A percentile compares a stretch with the other conserved stretches of the same genome.
These are phyloP conservation scores for Vultur gryphus DNA, from an alignment of 2,797 vertebrate species.

Conservation along the genomic window DNA sequence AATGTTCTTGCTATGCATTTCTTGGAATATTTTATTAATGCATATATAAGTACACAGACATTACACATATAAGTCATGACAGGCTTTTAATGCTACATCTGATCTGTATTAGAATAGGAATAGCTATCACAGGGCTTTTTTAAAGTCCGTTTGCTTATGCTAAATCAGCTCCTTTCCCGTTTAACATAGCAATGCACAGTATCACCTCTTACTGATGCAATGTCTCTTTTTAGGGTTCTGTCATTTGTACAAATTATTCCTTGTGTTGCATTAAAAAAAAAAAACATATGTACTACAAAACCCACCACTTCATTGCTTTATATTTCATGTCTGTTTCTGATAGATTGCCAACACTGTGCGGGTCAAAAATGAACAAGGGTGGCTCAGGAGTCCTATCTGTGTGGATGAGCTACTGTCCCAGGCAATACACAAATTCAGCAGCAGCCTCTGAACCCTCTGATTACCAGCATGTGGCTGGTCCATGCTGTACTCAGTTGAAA, in stretches of 20 bases:
- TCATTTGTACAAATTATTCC: neutral
- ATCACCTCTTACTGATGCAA: neutral
- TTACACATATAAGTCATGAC: neutral
- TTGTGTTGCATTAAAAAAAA: neutral
- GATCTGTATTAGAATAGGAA: slow-evolving; percentile 16
- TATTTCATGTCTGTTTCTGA: neutral
- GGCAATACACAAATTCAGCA: neutral
- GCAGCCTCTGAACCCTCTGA: neutral
- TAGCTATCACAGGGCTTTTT: neutral
- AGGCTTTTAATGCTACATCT: neutral
- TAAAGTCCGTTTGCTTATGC: neutral
- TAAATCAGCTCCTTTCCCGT: neutral
- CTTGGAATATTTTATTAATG: slow-evolving; percentile 10
- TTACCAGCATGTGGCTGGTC: neutral
- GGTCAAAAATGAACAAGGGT: neutral
- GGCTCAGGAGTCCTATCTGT: neutral
- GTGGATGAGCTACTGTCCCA: neutral
- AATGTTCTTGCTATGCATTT: slow-evolving; percentile 11
- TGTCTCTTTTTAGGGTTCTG: neutral
- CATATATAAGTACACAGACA: neutral
- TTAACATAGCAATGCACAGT: neutral
- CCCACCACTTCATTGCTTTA: neutral
- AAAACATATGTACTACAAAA: neutral
- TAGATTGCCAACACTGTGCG: neutral
- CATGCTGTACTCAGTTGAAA: neutral